phyloP scores from a whole-genome alignment of 2,113 vertebrate species.

The Urocynchramus pylzowi region DNA sequence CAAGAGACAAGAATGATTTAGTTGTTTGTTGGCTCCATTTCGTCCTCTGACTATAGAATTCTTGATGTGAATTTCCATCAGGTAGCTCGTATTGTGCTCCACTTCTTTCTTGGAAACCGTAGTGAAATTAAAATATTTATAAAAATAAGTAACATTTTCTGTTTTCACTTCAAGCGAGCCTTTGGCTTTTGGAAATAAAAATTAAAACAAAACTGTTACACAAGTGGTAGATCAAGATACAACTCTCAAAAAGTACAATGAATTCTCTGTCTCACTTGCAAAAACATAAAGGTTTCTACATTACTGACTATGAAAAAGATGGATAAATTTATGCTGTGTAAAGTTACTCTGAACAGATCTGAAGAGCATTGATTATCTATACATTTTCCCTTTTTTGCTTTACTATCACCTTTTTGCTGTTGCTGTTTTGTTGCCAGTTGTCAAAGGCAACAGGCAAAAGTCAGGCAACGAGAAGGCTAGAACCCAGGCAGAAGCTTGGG shows the following conservation, averaged over 20 bases:
- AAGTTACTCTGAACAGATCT: neutral
- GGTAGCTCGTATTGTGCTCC: slow-evolving; percentile 4
- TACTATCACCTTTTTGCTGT: neutral
- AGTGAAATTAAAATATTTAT: slow-evolving; percentile 58
- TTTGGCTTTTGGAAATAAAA: slow-evolving; percentile 41
- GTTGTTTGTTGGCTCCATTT: neutral
- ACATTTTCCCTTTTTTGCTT: neutral
- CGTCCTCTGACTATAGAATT: neutral
- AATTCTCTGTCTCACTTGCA: neutral
- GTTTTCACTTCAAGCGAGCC: slow-evolving; percentile 9
- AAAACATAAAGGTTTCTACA: neutral
- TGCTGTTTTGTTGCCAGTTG: neutral
- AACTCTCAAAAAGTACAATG: neutral
- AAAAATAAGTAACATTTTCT: slow-evolving; percentile 23
- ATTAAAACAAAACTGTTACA: neutral
- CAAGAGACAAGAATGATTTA: slow-evolving; percentile 35
- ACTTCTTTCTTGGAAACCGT: neutral
- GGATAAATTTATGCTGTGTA: neutral
- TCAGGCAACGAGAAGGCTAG: neutral
- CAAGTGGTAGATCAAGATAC: neutral
- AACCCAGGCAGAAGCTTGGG: neutral
- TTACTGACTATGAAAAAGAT: neutral
- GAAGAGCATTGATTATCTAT: neutral
- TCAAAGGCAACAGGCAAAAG: neutral
- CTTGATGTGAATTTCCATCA: slow-evolving; percentile 26